phyloP scores from a whole-genome alignment of 2,113 vertebrate genomes.

The Pungitius pungitius region DNA sequence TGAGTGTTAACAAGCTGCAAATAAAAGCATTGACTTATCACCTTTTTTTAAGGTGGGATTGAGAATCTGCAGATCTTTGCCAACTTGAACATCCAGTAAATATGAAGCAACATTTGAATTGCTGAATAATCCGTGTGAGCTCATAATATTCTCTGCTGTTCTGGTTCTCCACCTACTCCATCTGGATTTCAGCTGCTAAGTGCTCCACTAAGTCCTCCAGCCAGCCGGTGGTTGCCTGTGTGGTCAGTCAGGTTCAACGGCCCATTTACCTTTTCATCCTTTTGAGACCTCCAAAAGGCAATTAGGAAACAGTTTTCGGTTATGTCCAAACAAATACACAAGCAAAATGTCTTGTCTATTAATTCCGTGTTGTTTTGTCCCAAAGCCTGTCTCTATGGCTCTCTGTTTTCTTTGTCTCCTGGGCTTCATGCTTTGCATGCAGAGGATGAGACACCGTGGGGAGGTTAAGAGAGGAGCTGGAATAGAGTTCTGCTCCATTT shows the following conservation, averaged over 20 bases:
- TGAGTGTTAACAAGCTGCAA: neutral
- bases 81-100: neutral
- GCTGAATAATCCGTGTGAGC: neutral
- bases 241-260: constrained; percentile 12
- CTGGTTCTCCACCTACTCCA: neutral
- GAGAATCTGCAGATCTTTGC: neutral
- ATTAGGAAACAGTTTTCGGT: constrained; percentile 28
- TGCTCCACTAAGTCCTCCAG: neutral
- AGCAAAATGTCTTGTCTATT: constrained; percentile 38
- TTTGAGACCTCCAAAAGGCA: neutral
- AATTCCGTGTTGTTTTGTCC: constrained; percentile 50
- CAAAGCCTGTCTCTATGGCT: constrained; percentile 46
- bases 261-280: constrained; percentile 11
- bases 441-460: constrained; percentile 70
- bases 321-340: constrained; percentile 41
- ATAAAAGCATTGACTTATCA: neutral
- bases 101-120: neutral
- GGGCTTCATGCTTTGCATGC: constrained; percentile 75
- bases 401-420: constrained; percentile 69
- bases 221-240: neutral
- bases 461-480: constrained; percentile 77
- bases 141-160: neutral
- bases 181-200: neutral
- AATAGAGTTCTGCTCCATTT: constrained; percentile 83
- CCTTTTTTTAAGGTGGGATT: neutral